A percentile compares a stretch with the other conserved stretches of the same genome.
phyloP scores from a whole-genome alignment of 2,797 vertebrate genomes.

The Hybognathus amarus region DNA sequence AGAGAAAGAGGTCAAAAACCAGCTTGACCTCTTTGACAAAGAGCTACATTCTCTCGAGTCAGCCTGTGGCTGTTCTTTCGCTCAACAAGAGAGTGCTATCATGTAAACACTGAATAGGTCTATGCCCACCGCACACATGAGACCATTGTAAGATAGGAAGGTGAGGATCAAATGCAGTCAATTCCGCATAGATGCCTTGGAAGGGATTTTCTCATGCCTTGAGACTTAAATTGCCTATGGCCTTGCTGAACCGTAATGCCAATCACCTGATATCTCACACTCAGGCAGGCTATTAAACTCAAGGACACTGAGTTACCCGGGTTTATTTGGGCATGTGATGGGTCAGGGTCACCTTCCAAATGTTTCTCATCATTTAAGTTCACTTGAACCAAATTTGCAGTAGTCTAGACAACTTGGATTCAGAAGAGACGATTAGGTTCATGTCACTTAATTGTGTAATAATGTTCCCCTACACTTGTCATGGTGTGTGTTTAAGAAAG shows the following conservation, averaged over 20 bases:
- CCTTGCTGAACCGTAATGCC: conserved; percentile 75
- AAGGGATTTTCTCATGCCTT: conserved; percentile 77
- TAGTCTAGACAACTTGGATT: conserved; percentile 12
- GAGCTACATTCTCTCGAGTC: conserved; percentile 34
- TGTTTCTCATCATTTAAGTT: neutral
- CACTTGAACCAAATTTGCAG: neutral
- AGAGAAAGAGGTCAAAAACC: conserved; percentile 37
- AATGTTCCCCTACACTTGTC: conserved; percentile 13
- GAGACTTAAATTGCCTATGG: conserved; percentile 67
- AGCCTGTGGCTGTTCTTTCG: conserved; percentile 18
- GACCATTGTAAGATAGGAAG: conserved; percentile 53
- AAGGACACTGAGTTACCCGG: conserved; percentile 67
- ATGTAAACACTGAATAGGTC: conserved; percentile 23
- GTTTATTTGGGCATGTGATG: conserved; percentile 68
- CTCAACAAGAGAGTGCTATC: conserved; percentile 12
- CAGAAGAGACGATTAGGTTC: conserved; percentile 2
- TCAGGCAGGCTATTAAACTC: conserved; percentile 71
- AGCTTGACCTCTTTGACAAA: conserved; percentile 34
- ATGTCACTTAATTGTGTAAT: conserved; percentile 13
- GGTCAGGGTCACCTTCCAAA: conserved; percentile 30
- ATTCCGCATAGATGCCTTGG: conserved; percentile 74
- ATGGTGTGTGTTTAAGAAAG: conserved; percentile 1
- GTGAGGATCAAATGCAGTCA: conserved; percentile 77
- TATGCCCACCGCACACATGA: conserved; percentile 27
- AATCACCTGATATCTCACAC: conserved; percentile 79